A percentile compares a stretch with the other conserved stretches of the same genome.
phyloP scores from a whole-genome alignment of 2,888 invertebrate genomes.

The Xestobium rufovillosum region DNA sequence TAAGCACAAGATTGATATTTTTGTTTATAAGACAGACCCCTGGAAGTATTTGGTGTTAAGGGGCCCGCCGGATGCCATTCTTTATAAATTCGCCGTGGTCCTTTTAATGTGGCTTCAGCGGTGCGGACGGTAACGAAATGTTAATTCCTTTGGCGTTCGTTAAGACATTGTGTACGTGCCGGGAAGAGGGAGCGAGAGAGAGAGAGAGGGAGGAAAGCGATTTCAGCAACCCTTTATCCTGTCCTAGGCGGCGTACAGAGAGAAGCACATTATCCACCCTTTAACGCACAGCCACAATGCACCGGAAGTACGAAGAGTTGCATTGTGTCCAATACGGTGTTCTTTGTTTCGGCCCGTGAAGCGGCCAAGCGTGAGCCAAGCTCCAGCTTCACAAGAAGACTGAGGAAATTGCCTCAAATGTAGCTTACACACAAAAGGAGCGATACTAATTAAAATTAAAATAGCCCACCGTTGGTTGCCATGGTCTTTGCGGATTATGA shows the following conservation, averaged over 20 bases:
- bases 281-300: slow-evolving; percentile 45
- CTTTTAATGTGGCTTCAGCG: neutral
- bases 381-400: slow-evolving; percentile 33
- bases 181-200: no score
- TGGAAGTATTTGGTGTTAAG: no score
- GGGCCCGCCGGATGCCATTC: no score
- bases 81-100: neutral
- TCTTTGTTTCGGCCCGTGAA: slow-evolving; percentile 38
- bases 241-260: no score
- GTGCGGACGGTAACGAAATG: slow-evolving; percentile 2
- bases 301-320: slow-evolving; percentile 43
- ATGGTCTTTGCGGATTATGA: no score
- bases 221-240: slow-evolving; percentile 34
- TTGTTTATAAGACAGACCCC: no score
- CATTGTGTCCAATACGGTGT: slow-evolving; percentile 42
- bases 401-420: slow-evolving; percentile 42
- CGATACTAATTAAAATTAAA: slow-evolving; percentile 43
- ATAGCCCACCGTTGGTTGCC: no score
- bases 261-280: slow-evolving; percentile 42
- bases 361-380: slow-evolving; percentile 39
- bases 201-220: no score
- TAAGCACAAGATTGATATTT: no score
- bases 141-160: no score
- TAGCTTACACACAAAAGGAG: slow-evolving; percentile 39
- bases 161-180: no score